phyloP scores from a whole-genome alignment of 2,797 vertebrate genomes.

The Girardinus metallicus region DNA sequence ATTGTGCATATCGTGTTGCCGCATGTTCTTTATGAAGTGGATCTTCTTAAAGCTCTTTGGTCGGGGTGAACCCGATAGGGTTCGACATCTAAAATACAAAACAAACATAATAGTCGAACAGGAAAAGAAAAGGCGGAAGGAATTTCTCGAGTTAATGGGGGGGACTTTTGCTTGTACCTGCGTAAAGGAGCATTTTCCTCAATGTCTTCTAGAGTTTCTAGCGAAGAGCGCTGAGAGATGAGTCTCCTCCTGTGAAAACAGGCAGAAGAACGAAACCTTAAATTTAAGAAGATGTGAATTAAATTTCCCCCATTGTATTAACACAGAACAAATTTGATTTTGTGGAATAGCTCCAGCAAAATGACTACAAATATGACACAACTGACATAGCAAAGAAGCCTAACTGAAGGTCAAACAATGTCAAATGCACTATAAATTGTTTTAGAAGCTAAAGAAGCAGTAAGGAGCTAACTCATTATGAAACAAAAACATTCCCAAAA shows the following conservation, averaged over 20 bases:
- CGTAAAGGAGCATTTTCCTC: constrained; percentile 97
- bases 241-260: constrained; percentile 86
- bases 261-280: neutral
- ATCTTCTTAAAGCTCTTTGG: constrained; percentile 99
- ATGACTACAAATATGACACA: neutral
- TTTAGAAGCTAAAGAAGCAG: neutral
- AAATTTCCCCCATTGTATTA: constrained; percentile 17
- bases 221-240: constrained; percentile 96
- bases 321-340: neutral
- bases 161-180: constrained; percentile 78
- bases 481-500: neutral
- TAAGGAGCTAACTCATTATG: neutral
- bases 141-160: neutral
- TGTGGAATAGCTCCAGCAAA: neutral
- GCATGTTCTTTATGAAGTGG: constrained; percentile 99
- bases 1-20: constrained; percentile 93
- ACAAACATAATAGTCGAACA: constrained; percentile 36
- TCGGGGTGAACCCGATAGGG: constrained; percentile 98
- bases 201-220: constrained; percentile 98
- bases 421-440: neutral
- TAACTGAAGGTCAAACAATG: neutral
- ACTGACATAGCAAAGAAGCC: neutral
- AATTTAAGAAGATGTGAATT: constrained; percentile 17
- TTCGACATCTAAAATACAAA: constrained; percentile 86
- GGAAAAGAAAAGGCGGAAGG: neutral